These are phyloP conservation scores for Pangasius sanitwongsei DNA, from an alignment of 2,797 vertebrate species.

Conservation along the genomic window DNA sequence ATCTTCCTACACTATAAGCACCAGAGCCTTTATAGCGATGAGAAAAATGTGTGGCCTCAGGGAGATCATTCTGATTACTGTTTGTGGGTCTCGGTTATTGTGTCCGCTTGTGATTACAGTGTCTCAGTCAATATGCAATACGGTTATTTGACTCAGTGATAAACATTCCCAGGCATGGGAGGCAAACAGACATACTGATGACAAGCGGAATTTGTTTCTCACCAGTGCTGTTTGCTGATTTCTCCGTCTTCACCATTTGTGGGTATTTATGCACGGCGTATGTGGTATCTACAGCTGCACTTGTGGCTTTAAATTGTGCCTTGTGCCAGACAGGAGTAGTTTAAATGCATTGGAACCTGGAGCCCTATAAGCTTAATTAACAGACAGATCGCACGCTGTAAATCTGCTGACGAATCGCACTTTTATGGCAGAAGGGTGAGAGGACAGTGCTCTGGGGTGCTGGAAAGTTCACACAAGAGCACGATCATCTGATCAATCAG, in stretches of 20 bases:
- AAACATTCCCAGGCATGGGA: slow-evolving; percentile 49
- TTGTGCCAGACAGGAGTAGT: slow-evolving; percentile 58
- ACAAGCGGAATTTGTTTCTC: slow-evolving; percentile 54
- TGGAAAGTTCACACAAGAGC: slow-evolving; percentile 56
- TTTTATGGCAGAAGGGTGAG: slow-evolving; percentile 47
- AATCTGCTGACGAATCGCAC: slow-evolving; percentile 55
- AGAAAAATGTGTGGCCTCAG: slow-evolving; percentile 42
- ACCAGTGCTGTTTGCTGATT: slow-evolving; percentile 36
- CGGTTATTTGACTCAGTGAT: slow-evolving; percentile 52
- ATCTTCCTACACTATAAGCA: slow-evolving; percentile 17
- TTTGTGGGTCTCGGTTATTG: slow-evolving; percentile 52
- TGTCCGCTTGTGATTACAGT: slow-evolving; percentile 49
- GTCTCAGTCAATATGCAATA: slow-evolving; percentile 62
- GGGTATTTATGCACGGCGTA: slow-evolving; percentile 60
- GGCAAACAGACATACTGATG: slow-evolving; percentile 49
- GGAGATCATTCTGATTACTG: slow-evolving; percentile 45
- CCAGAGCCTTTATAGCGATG: slow-evolving; percentile 41
- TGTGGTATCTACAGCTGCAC: slow-evolving; percentile 57
- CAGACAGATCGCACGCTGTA: slow-evolving; percentile 53
- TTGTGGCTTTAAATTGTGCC: slow-evolving; percentile 64
- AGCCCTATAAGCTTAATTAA: slow-evolving; percentile 64
- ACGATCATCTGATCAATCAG: slow-evolving; percentile 45
- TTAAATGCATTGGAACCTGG: slow-evolving; percentile 67
- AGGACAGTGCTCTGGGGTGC: slow-evolving; percentile 45
- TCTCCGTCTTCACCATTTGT: slow-evolving; percentile 49